A percentile compares a stretch with the other conserved stretches of the same genome.
Conservation (phyloP, 2,113 vertebrate species). For the Zootoca vivipara region DNA sequence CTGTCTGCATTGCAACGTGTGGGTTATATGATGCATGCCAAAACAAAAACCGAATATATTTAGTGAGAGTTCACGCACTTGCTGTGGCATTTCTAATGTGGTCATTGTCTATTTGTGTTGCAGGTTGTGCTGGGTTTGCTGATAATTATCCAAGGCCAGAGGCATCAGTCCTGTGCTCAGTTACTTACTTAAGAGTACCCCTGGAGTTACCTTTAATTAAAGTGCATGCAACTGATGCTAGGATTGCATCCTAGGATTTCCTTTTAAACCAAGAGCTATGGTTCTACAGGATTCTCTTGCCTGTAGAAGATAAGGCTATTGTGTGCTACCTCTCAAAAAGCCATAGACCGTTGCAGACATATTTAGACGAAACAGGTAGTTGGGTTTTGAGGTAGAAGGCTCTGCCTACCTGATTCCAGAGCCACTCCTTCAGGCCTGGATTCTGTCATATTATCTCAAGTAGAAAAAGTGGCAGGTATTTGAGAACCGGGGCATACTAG, state of each 20-base stretch:
- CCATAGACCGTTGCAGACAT: constrained; percentile 47
- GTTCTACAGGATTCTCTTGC: background rate
- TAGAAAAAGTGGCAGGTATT: background rate
- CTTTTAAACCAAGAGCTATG: constrained; percentile 13
- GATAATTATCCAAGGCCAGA: constrained; percentile 3
- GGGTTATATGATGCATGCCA: background rate
- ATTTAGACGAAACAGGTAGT: constrained; percentile 59
- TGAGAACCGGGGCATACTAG: background rate
- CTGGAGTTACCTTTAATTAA: constrained; percentile 25
- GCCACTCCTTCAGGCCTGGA: constrained; percentile 28
- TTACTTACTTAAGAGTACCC: background rate
- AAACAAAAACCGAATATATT: background rate
- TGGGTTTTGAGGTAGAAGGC: constrained; percentile 52
- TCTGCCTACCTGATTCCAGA: constrained; percentile 34
- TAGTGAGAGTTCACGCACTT: background rate
- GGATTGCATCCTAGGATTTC: background rate
- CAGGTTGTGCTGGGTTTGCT: background rate
- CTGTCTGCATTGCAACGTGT: background rate
- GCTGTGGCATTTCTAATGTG: background rate
- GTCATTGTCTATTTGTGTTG: constrained; percentile 4
- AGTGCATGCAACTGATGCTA: constrained; percentile 29
- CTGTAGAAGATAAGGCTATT: constrained; percentile 25
- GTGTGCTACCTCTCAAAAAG: constrained; percentile 50
- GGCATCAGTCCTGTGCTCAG: constrained; percentile 10
- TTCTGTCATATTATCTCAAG: constrained; percentile 55